phyloP scores from a whole-genome alignment of 2,797 vertebrate genomes.

The Mormyrops boulengeri region DNA sequence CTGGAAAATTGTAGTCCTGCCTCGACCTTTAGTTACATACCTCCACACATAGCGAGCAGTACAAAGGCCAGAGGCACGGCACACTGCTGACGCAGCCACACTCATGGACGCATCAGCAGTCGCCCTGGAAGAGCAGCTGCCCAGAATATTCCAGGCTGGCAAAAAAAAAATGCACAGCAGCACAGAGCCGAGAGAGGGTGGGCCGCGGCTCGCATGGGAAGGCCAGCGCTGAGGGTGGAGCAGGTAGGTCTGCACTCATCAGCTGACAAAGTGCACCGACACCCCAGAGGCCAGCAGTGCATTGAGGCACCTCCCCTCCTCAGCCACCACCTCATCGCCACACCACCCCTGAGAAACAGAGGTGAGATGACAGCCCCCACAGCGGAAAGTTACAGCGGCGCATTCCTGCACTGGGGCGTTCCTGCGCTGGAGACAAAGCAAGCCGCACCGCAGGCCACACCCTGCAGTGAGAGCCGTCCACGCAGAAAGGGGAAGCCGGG shows the following conservation, averaged over 20 bases:
- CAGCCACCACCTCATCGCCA: background rate
- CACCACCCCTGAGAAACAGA: background rate
- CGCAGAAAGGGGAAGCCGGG: background rate
- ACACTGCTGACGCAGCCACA: conserved; percentile 17
- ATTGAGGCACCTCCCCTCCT: background rate
- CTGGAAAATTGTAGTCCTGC: conserved; percentile 53
- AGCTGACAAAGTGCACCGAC: background rate
- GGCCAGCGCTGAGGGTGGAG: background rate
- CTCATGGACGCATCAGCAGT: conserved; percentile 32
- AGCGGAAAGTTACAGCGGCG: background rate
- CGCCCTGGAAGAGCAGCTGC: conserved; percentile 34
- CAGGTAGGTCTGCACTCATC: background rate
- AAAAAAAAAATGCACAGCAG: background rate
- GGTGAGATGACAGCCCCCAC: background rate
- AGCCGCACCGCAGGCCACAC: background rate
- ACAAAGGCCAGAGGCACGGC: conserved; percentile 44
- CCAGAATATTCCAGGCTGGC: conserved; percentile 35
- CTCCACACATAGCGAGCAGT: conserved; percentile 64
- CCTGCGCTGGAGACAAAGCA: background rate
- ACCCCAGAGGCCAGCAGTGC: background rate
- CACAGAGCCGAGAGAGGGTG: background rate
- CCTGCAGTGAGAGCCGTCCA: background rate
- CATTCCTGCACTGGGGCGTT: background rate
- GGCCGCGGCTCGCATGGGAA: background rate
- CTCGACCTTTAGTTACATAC: conserved; percentile 65